Percentiles rank a stretch among this genome's conserved stretches.
Evolutionary conservation across 2,113 vertebrate species (phyloP).

Genomic region (Corynorhinus townsendii): DNA sequence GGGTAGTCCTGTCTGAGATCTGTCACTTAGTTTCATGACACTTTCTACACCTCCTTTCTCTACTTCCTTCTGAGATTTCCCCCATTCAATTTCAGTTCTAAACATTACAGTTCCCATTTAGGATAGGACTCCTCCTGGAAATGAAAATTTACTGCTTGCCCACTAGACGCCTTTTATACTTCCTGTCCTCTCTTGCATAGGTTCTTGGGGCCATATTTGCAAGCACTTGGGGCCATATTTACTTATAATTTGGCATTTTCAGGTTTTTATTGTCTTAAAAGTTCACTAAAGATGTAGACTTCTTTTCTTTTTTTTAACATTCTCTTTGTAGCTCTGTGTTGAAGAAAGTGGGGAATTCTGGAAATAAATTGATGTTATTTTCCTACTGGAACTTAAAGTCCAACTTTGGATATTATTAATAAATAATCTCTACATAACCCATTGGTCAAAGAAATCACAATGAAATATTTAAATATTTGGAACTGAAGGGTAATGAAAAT

Average conservation of each 20-base stretch:
- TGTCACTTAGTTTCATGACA: neutral
- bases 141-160: neutral
- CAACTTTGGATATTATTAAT: conserved; percentile 24
- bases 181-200: neutral
- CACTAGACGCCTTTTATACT: neutral
- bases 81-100: neutral
- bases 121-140: neutral
- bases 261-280: conserved; percentile 6
- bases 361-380: conserved; percentile 9
- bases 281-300: neutral
- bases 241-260: conserved; percentile 33
- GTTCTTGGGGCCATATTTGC: conserved; percentile 28
- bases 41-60: neutral
- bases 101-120: neutral
- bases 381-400: conserved; percentile 36
- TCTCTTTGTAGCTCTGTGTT: conserved; percentile 32
- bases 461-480: conserved; percentile 35
- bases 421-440: conserved; percentile 33
- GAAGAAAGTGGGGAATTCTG: conserved; percentile 17
- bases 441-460: neutral
- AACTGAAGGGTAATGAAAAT: conserved; percentile 10
- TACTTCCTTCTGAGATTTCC: neutral
- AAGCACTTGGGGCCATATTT: conserved; percentile 26
- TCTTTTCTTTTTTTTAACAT: neutral
- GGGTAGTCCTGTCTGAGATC: neutral